Percentiles rank a stretch among this genome's conserved stretches.
Evolutionary conservation across 2,113 vertebrate genomes (phyloP).

Genomic region (Mesoclemmys tuberculata): DNA sequence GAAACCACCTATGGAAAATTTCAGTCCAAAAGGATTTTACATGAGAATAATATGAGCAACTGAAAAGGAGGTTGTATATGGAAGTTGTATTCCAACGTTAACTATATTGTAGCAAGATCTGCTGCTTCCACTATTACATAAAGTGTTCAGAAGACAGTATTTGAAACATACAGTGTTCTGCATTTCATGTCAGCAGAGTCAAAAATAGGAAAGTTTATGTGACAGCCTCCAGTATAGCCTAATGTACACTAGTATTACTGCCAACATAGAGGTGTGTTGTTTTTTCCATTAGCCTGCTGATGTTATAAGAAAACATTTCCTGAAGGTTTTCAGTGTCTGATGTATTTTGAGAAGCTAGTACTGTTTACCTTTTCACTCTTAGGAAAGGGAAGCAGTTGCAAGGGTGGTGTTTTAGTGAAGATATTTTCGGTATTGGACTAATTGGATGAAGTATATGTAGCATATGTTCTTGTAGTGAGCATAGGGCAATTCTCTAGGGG

Average conservation of each 20-base stretch:
- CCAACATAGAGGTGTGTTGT: not conserved
- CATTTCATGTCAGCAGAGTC: not conserved
- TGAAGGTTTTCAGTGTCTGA: not conserved
- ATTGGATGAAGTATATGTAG: not conserved
- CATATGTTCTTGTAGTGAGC: not conserved
- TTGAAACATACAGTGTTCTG: not conserved
- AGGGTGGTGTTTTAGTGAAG: not conserved
- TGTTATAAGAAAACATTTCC: slow-evolving; percentile 29
- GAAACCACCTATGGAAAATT: slow-evolving; percentile 16
- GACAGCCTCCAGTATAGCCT: not conserved
- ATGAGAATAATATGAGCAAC: not conserved
- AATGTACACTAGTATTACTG: not conserved
- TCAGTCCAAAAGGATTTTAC: not conserved
- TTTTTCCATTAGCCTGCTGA: not conserved
- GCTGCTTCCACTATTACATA: not conserved
- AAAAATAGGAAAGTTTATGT: slow-evolving; percentile 15
- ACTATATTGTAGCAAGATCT: slow-evolving; percentile 1
- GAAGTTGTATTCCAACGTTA: slow-evolving; percentile 27
- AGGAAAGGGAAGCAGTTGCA: not conserved
- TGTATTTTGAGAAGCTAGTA: not conserved
- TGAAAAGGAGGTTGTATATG: not conserved
- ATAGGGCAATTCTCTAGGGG: not conserved
- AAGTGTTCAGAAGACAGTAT: not conserved
- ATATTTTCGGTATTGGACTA: not conserved
- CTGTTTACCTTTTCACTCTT: not conserved